Conservation (phyloP, 2,113 vertebrate genomes). For the Callipepla squamata region DNA sequence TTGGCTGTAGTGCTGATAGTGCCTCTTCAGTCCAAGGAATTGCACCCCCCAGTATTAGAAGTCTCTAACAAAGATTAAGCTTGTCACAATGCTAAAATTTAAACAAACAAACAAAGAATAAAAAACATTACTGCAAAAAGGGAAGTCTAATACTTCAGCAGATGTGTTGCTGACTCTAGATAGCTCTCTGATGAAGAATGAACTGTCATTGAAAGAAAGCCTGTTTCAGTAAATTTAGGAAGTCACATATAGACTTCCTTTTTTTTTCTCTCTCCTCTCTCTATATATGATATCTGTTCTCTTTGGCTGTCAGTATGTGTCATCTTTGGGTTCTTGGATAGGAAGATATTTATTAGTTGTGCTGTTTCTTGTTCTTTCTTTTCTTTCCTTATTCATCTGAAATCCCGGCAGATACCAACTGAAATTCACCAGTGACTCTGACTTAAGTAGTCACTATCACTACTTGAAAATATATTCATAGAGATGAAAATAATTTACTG, state of each 20-base stretch:
- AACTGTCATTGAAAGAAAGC: neutral
- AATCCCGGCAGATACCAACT: neutral
- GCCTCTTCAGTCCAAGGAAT: constrained; percentile 9
- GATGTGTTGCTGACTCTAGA: neutral
- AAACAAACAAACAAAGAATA: neutral
- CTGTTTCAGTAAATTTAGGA: neutral
- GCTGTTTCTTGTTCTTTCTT: neutral
- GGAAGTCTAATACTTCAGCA: neutral
- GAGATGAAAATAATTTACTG: neutral
- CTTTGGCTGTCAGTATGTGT: neutral
- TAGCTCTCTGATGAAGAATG: neutral
- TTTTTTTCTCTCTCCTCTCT: neutral
- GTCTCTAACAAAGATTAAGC: constrained; percentile 33
- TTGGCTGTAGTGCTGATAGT: neutral
- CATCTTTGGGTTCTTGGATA: neutral
- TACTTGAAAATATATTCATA: neutral
- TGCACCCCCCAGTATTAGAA: neutral
- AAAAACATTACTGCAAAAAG: neutral
- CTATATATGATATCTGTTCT: neutral
- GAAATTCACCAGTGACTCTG: neutral
- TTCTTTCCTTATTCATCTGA: neutral
- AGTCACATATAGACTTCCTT: neutral
- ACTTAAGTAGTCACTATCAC: neutral
- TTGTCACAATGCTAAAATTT: neutral
- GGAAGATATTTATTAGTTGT: neutral